Conservation (phyloP, 2,113 vertebrate species). For the Psilopsiagon aurifrons region DNA sequence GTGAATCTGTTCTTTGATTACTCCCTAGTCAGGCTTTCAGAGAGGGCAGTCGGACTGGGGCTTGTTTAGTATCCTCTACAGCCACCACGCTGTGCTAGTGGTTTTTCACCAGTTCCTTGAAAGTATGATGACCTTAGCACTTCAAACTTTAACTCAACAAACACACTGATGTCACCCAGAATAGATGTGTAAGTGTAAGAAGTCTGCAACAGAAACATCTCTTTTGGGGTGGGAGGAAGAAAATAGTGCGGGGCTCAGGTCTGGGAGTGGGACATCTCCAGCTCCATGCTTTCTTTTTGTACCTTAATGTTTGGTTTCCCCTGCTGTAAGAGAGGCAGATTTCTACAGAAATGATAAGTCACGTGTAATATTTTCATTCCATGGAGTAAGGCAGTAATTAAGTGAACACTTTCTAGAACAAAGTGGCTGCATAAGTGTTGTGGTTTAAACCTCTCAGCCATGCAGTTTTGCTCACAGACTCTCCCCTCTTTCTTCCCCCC, state of each 20-base stretch:
- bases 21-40: background rate
- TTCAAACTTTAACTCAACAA: background rate
- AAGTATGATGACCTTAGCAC: background rate
- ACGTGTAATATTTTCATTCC: background rate
- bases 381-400: background rate
- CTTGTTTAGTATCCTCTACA: background rate
- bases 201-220: background rate
- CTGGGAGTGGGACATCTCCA: background rate
- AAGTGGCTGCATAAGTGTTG: background rate
- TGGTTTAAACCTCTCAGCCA: no score
- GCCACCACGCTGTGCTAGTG: rapidly evolving
- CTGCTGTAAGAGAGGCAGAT: background rate
- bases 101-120: background rate
- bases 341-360: background rate
- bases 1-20: background rate
- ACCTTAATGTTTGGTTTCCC: background rate
- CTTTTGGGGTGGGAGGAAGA: background rate
- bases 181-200: background rate
- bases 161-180: background rate
- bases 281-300: background rate
- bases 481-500: no score
- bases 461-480: no score
- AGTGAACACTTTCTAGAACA: background rate
- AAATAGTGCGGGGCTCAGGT: background rate
- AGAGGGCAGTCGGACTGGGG: rapidly evolving